phyloP scores from a whole-genome alignment of 2,113 vertebrate species.

The Pomatostomus ruficeps region DNA sequence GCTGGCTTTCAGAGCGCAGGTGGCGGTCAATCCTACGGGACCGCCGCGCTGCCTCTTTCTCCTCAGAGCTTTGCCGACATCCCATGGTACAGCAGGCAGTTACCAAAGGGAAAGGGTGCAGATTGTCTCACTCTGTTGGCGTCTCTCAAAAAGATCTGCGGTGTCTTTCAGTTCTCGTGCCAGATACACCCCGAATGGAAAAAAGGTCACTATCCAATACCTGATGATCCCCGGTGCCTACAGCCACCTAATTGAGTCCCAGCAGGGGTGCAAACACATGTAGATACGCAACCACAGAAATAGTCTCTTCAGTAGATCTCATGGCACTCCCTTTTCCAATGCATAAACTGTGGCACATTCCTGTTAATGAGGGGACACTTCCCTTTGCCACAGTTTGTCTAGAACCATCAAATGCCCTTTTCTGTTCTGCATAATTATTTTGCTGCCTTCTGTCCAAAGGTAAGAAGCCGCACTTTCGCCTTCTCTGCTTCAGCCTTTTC shows the following conservation, averaged over 20 bases:
- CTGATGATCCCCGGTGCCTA: background rate
- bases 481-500: slow-evolving; percentile 12
- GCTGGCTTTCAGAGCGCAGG: slow-evolving; percentile 96
- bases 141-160: background rate
- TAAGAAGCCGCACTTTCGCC: slow-evolving; percentile 1
- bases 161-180: background rate
- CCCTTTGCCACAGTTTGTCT: slow-evolving; percentile 34
- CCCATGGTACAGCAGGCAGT: slow-evolving; percentile 83
- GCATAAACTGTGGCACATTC: slow-evolving; percentile 54
- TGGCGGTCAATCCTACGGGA: slow-evolving; percentile 97
- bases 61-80: slow-evolving; percentile 99
- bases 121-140: background rate
- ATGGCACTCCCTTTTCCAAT: slow-evolving; percentile 57
- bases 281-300: slow-evolving; percentile 48
- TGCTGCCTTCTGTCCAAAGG: slow-evolving; percentile 44
- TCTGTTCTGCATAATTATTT: slow-evolving; percentile 66
- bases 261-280: background rate
- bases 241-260: slow-evolving; percentile 44
- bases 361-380: slow-evolving; percentile 57
- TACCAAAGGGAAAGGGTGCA: slow-evolving; percentile 6
- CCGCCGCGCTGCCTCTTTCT: slow-evolving; percentile 97
- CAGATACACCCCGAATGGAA: background rate
- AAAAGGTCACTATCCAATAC: background rate
- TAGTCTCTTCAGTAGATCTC: slow-evolving; percentile 60
- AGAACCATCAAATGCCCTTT: background rate